phyloP scores from a whole-genome alignment of 37 sponge, comb jelly and placozoan genomes.

The Oopsacas minuta region DNA sequence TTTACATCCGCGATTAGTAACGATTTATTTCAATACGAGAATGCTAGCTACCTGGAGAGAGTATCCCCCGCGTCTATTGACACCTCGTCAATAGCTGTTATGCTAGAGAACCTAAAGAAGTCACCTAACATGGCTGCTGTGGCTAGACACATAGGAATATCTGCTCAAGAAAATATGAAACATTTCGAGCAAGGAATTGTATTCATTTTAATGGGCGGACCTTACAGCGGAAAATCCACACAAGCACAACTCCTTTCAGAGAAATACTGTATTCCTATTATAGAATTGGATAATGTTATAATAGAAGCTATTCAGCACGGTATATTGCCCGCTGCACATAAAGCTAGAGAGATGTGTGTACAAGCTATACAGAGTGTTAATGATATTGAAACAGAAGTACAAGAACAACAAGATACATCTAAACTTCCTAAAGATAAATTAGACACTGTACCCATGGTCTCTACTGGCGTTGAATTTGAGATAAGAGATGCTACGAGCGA shows the following conservation, averaged over 20 bases:
- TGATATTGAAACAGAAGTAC: constrained; percentile 30
- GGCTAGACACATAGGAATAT: constrained; percentile 78
- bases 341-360: constrained; percentile 53
- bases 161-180: constrained; percentile 51
- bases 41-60: constrained; percentile 8
- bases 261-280: constrained; percentile 42
- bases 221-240: constrained; percentile 50
- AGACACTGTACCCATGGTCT: background rate
- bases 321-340: constrained; percentile 45
- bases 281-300: constrained; percentile 55
- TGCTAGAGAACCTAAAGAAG: constrained; percentile 8
- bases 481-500: background rate
- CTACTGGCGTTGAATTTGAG: background rate
- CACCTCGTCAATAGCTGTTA: background rate
- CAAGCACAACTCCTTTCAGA: constrained; percentile 53
- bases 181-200: constrained; percentile 57
- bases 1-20: background rate
- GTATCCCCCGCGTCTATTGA: background rate
- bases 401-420: background rate
- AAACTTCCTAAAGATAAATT: background rate
- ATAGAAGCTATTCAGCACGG: constrained; percentile 59
- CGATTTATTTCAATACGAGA: constrained; percentile 15
- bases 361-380: constrained; percentile 25
- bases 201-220: constrained; percentile 64
- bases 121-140: constrained; percentile 36